Conservation (phyloP, 2,797 vertebrate genomes). For the Vespertilio murinus region DNA sequence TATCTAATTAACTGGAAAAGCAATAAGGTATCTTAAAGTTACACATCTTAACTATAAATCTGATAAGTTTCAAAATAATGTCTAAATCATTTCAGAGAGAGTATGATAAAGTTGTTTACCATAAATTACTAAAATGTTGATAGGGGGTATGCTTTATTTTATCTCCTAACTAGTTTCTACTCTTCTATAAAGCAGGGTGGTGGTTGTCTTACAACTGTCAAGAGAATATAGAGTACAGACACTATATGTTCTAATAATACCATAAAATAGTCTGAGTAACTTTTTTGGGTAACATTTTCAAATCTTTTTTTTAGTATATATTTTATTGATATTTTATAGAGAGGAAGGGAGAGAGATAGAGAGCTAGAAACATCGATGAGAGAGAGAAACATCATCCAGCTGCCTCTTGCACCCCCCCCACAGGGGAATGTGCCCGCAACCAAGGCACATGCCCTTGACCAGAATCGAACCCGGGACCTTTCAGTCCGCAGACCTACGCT, state of each 20-base stretch:
- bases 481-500: no score
- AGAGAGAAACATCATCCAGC: no score
- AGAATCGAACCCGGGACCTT: no score
- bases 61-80: constrained; percentile 29
- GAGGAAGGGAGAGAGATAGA: no score
- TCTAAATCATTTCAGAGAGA: neutral
- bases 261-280: constrained; percentile 20
- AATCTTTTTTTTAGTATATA: no score
- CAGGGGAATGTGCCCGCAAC: no score
- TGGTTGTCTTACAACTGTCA: neutral
- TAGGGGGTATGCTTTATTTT: neutral
- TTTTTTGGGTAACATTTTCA: constrained; percentile 41
- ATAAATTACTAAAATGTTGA: neutral
- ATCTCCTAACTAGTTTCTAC: neutral
- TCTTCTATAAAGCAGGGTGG: neutral
- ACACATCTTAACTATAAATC: neutral
- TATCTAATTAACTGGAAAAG: neutral
- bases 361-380: no score
- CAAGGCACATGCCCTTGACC: no score
- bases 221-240: neutral
- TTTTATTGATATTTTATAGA: no score
- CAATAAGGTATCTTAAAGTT: constrained; percentile 36
- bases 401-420: no score
- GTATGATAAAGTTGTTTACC: constrained; percentile 11
- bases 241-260: neutral